Base-by-base conservation (phyloP, 2,888 invertebrate genomes). In the Leptothorax acervorum region DNA sequence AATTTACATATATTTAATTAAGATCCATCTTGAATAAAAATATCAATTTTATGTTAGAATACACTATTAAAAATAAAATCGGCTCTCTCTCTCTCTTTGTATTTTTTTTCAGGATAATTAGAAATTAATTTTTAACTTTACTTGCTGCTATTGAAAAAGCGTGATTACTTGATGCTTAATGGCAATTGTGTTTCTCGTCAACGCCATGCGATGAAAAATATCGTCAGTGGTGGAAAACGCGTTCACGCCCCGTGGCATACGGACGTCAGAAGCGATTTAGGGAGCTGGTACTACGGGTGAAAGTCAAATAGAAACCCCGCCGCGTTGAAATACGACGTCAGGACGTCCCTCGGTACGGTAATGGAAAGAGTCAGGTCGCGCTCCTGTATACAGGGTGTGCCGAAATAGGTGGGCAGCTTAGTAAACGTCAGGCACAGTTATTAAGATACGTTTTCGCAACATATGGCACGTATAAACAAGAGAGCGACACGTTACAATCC, bases 231-330 rank as follows among this genome's bases (percentile, higher is more conserved):
- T 73, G 82, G 66, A 78, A 89, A 89, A 86, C 86, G 85, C 86
- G 87, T 88, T 91, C 89, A 92, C 92, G 92, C 91, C 91, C 92
- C 81, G 79, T 66, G 86, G 89, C 92, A 90, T 91, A 89, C 90
- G 92, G 90, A 89, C 88, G 91, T 90, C 91, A 87, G 87, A 86
- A 90, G 71, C 92, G 90, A 92, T 92, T 92, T 89, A 86, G 87
- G 90, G 87, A 84, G 88, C 87, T 60, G 86, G 74, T 71, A 55
- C 39, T 68, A 88, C 85, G 87, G 88, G 87, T 85, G 82, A 85
- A 92, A 92, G 92, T 92, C 91, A 91, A 92, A 92, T 92, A 91
- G 90, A 91, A 91, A 90, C 91, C 90, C 91, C 90, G 87, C 85
- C 84, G 91, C 85, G 90, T 84, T 87, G 90, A 91, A 90, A 91